Base-by-base conservation (phyloP, 2,888 invertebrate species). In the Zeuzera pyrina region DNA sequence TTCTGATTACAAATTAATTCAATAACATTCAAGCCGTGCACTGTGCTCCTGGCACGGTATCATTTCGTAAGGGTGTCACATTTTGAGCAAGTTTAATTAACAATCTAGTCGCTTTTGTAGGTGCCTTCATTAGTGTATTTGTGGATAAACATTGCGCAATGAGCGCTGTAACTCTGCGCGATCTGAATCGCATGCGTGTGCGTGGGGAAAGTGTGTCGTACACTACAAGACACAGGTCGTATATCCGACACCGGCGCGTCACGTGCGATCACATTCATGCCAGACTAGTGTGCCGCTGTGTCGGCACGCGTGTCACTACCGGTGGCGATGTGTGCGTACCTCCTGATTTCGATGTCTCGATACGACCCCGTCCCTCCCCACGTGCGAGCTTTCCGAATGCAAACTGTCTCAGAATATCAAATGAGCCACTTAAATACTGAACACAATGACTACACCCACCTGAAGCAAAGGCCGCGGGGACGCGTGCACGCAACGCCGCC, bases 41-140 rank as follows among this genome's bases (percentile, higher is more conserved):
- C 70, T 72, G 76, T 77, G 66, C 77, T 73, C 69, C 67, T 67
- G 54, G 60, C 60, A 60, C 55, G 62, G 63, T 70, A 63, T 74
- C 76, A 76, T 78, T 81, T 72, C 68, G 78, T 76, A 78, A 73
- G 78, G 79, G 76, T 79, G 78, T 78, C 79, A 79, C 79, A 83
- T 81, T 81, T 81, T 78, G 72, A 79, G 77, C 74, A 76, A 78
- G 81, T 81, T 83, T 79, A 83, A 83, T 83, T 81, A 83, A 81
- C 81, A 83, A 83, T 79, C 77, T 77, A 81, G 77, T 76, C 71
- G 78, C 79, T 81, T 77, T 77, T 78, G 78, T 77, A 76, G 78
- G 76, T 74, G 70, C 81, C 77, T 83, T 83, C 83, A 81, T 83
- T 83, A 83, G 83, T 73, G 70, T 83, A 79, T 83, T 83, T 83